Conservation (phyloP, 2,888 invertebrate species). For the Erannis defoliaria region DNA sequence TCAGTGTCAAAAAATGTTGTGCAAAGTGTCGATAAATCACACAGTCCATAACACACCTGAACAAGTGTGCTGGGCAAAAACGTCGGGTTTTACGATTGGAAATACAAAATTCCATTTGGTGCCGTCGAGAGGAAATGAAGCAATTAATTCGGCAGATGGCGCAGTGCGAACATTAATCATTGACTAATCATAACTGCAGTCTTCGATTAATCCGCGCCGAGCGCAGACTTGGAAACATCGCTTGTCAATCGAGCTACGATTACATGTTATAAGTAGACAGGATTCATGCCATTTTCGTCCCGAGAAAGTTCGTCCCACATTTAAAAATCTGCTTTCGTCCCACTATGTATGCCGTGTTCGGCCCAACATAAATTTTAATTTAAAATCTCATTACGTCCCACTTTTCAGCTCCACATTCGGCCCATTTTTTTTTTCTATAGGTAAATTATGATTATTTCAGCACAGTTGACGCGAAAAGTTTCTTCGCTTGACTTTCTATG, state of each 20-base stretch:
- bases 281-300: no score
- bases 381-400: no score
- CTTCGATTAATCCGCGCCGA: slow-evolving; percentile 80
- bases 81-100: slow-evolving; percentile 74
- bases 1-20: slow-evolving; percentile 41
- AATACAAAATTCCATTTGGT: slow-evolving; percentile 85
- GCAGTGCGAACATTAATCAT: slow-evolving; percentile 85
- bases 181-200: slow-evolving; percentile 86
- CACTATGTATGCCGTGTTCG: no score
- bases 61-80: slow-evolving; percentile 75
- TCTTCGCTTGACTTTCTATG: no score
- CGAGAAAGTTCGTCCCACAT: no score
- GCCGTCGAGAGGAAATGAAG: slow-evolving; percentile 85
- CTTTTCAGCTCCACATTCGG: no score
- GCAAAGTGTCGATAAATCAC: slow-evolving; percentile 72
- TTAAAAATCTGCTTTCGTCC: no score
- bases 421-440: no score
- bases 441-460: no score
- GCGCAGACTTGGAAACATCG: slow-evolving; percentile 46
- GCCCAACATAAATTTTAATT: no score
- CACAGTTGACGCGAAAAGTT: no score
- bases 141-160: slow-evolving; percentile 87
- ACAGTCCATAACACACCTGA: slow-evolving; percentile 74
- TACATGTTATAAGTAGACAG: slow-evolving; percentile 38
- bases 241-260: slow-evolving; percentile 49